Base-by-base conservation (phyloP, 1,140 invertebrate genomes). In the Drosophila guanche region DNA sequence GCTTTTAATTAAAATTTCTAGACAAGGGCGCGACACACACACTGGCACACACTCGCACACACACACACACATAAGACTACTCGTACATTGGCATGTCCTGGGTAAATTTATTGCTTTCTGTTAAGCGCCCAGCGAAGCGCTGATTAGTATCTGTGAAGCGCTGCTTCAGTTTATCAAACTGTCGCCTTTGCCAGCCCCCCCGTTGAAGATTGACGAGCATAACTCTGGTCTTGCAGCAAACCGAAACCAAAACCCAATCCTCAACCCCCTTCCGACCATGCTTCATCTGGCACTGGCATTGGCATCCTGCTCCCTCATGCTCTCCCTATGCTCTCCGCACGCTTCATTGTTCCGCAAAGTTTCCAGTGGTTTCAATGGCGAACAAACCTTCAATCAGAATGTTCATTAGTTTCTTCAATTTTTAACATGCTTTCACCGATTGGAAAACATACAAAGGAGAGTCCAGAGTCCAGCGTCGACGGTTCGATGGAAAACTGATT, bases 1-100 rank as follows among this genome's bases (percentile, higher is more conserved):
- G 88, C 84, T 88, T 90, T 90, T 90, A 90, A 90, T 90, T 90
- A 90, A 90, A 90, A 90, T 90, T 83, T 90, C 76, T 70, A 88
- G 83, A 88, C 83, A 69, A 81, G 68, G 77, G 68, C 80, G 77
- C 80, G 80, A 78, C 69, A 41, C 27, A 43, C 37, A 20, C 60
- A 77, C 52, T 47, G 48, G 55, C 41, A 61, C 50, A 20, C 16
- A 20, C 16, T 20, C 16, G 45, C 68, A 48, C 27, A 47, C 52
- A 8, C 55, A 62, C 33, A 52, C 53, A 42, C 22, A 48, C 20
- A 58, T 16, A 29, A 29, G 10, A 27, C 59, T 47, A 47, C 55
- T 45, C 54, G 51, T 27, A 61, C 46, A 62, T 53, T 71, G 73
- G 60, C 83, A 76, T 86, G 83, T 83, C 74, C 41, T 66, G 65